Base-by-base conservation (phyloP, 2,113 vertebrate species). In the Poeciliopsis retropinna region DNA sequence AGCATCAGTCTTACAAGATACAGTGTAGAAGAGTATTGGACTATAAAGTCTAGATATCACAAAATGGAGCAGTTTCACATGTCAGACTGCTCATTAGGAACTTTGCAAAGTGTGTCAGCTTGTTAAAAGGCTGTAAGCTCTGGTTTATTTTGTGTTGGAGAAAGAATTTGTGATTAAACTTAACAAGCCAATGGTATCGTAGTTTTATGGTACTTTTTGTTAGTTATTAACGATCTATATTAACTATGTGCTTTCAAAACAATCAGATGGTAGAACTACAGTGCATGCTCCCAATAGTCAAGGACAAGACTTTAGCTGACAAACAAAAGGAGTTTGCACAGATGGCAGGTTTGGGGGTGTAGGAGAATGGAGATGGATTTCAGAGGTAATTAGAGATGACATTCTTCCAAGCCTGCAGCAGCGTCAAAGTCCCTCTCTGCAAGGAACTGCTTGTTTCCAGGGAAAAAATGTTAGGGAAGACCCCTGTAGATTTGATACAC, bases 311-410 rank as follows among this genome's bases (percentile, higher is more conserved):
- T 80, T 67, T 6, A 73, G 67, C 73, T 82, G 80, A 87, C 80
- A 82, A 86, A 85, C 84, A 76, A 72, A 32, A 57, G 62, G 39
- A 79, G 75, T 74, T 73, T 82, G 54, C 74, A 79, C 76, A 81
- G 86, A 76, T 76, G 83, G 79, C 74, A 76, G 60, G 51, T 85
- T 74, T 79, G n/a, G 64, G 39, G 64, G n/a, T 10, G 41, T 64
- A 31, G 27, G 39, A 70, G 51, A 34, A 72, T 27, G n/a, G 74
- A 87, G 84, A 87, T 86, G 80, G 87, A 91, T 92, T 84, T 89
- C 82, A 78, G 75, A 75, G 71, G 86, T 86, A 88, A 91, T 93
- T 89, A 91, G 80, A 84, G 78, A 79, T 81, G 87, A 88, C 87
- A 76, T 86, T 88, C 79, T 87, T 75, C 84, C 51, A 75, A 88